Evolutionary conservation across 2,113 vertebrate genomes (phyloP).

Genomic region (Oreochromis aureus): DNA sequence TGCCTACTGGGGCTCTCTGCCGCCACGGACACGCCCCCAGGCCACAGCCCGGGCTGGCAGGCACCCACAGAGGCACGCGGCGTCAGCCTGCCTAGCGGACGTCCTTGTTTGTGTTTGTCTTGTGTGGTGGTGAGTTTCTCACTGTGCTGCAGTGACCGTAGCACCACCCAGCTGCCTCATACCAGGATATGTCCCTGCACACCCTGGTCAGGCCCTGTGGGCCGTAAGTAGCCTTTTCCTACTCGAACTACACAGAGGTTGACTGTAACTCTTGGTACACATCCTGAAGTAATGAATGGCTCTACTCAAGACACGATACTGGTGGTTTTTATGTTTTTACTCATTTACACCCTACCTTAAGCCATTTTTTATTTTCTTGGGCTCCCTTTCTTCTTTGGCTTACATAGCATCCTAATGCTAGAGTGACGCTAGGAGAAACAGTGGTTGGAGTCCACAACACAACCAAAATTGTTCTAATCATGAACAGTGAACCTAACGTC

Average conservation of each 20-base stretch:
- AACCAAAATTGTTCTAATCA: neutral
- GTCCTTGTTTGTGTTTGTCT: slow-evolving; percentile 61
- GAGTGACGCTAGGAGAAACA: neutral
- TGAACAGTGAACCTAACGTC: neutral
- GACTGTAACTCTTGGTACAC: neutral
- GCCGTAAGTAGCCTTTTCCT: neutral
- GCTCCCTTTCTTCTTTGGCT: neutral
- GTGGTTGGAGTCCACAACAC: neutral
- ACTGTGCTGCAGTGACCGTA: slow-evolving; percentile 7
- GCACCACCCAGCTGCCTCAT: slow-evolving; percentile 21
- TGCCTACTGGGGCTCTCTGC: slow-evolving; percentile 9
- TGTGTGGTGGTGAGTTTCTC: slow-evolving; percentile 42
- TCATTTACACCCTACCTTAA: neutral
- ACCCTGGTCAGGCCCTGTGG: neutral
- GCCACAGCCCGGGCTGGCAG: slow-evolving; percentile 51
- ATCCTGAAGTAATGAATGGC: neutral
- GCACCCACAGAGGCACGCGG: slow-evolving; percentile 51
- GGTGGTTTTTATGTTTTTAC: slow-evolving; percentile 13
- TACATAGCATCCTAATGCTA: neutral
- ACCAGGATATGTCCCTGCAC: neutral
- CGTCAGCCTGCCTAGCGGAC: slow-evolving; percentile 53
- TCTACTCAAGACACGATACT: neutral
- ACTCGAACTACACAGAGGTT: neutral
- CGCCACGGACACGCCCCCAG: neutral
- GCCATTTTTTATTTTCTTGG: neutral